Base-by-base conservation (phyloP, 2,888 invertebrate genomes). In the Drosophila merina region DNA sequence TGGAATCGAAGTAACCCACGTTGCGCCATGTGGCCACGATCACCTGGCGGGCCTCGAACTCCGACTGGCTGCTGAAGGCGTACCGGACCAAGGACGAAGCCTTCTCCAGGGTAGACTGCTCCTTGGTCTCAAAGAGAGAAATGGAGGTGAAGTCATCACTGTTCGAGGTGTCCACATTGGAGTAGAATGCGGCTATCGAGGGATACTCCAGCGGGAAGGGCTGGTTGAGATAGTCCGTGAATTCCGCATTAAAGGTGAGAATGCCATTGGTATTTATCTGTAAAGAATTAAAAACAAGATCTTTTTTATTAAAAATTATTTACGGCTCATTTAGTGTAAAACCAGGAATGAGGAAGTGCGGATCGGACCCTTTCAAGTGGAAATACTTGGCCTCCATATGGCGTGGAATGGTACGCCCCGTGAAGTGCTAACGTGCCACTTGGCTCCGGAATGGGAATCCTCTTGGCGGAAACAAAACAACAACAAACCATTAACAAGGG, bases 201-300 rank as follows among this genome's bases (percentile, higher is more conserved):
- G 98, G 96, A 90, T 97, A 97, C 73, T 96, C 97, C 79, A 97
- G 92, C 0, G 98, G 97, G 90, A 98, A 97, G 86, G 97, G 96
- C 33, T 96, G 94, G 90, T 97, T 97, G 86, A 96, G 93, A 91
- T 97, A 98, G 54, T 94, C 94, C 6, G 97, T 94, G 74, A 98
- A 95, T 79, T 97, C 96, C n/a, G 96, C 95, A 89, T 96, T 93
- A 90, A 98, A 98, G 5, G 98, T 96, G 33, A 98, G 90, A 12
- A 98, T 94, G 48, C 98, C 98, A 92, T 97, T 97, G 88, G 95
- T 95, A 91, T 98, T 98, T 63, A 98, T 95, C 98, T 98, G 77
- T n/a, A 9, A 25, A 12, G 25, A 10, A 28, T 6, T n/a, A 26
- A 20, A 20, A 20, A 20, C 20, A 20, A 20, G 20, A 20, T 20